A percentile compares a stretch with the other conserved stretches of the same genome.
These are phyloP conservation scores for Megamerina dolium DNA, from an alignment of 2,888 invertebrate species.

Conservation along the genomic window DNA sequence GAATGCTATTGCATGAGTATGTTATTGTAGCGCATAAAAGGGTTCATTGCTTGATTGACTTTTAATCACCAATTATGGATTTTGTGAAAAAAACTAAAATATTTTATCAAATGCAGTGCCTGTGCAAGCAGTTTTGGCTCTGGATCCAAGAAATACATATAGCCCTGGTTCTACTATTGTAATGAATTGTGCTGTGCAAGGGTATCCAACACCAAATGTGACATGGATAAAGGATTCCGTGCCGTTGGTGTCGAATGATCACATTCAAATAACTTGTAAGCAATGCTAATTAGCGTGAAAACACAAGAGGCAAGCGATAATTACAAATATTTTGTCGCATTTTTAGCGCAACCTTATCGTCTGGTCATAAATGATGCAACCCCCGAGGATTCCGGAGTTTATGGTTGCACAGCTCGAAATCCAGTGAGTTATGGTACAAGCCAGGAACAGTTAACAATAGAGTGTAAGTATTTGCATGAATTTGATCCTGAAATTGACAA, in stretches of 20 bases:
- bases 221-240: constrained; percentile 75
- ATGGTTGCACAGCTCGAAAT: constrained; percentile 79
- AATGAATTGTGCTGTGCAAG: constrained; percentile 70
- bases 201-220: constrained; percentile 70
- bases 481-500: background rate
- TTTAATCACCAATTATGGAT: constrained; percentile 8
- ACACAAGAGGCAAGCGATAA: background rate
- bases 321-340: constrained; percentile 13
- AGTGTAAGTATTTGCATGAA: constrained; percentile 57
- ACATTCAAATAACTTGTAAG: constrained; percentile 62
- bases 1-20: constrained; percentile 3
- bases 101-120: too few species aligned
- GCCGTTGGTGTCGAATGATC: constrained; percentile 53
- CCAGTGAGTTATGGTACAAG: constrained; percentile 61
- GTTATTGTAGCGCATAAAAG: too few species aligned
- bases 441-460: constrained; percentile 62
- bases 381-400: constrained; percentile 68
- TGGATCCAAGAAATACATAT: constrained; percentile 51
- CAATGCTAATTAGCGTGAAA: background rate
- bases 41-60: too few species aligned
- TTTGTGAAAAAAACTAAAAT: too few species aligned
- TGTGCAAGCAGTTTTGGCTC: constrained; percentile 59
- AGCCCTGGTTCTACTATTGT: constrained; percentile 63
- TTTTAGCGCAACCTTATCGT: constrained; percentile 59
- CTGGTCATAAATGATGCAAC: constrained; percentile 62